Percentiles rank a stretch among this genome's conserved stretches.
phyloP scores from a whole-genome alignment of 2,797 vertebrate genomes.

The Sternotherus odoratus region DNA sequence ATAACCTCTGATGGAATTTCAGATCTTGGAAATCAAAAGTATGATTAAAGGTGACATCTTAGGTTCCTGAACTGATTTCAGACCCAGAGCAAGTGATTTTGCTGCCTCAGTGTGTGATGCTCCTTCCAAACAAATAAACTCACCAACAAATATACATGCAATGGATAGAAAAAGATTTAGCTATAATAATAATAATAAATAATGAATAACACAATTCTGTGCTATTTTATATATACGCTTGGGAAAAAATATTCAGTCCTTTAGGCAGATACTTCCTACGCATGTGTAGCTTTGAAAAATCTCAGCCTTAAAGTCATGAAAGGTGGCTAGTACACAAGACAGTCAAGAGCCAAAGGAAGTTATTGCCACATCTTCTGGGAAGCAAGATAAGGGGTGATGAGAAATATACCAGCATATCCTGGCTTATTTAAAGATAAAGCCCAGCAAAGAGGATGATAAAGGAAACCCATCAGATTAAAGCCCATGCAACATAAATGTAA shows the following conservation, averaged over 20 bases:
- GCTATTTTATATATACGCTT: neutral
- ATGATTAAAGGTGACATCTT: accelerated
- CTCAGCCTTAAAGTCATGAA: neutral
- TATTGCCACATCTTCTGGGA: neutral
- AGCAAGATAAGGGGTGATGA: neutral
- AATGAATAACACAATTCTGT: neutral
- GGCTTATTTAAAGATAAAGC: neutral
- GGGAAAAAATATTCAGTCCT: neutral
- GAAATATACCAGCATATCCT: neutral
- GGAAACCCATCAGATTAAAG: neutral
- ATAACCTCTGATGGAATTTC: neutral
- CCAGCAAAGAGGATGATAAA: accelerated
- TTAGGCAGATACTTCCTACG: neutral
- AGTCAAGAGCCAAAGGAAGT: neutral
- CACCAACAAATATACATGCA: neutral
- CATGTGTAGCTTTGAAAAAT: neutral
- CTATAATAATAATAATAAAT: neutral
- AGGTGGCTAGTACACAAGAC: neutral
- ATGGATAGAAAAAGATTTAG: neutral
- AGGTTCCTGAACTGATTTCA: accelerated
- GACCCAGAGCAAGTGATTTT: neutral
- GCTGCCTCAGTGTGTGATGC: neutral
- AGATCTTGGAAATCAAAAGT: neutral
- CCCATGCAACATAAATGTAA: neutral
- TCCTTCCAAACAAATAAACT: neutral